Evolutionary conservation across 2,888 invertebrate species (phyloP), one percentile per base, ranked within the genome.

Genomic region (Hypercompe scribonia): DNA sequence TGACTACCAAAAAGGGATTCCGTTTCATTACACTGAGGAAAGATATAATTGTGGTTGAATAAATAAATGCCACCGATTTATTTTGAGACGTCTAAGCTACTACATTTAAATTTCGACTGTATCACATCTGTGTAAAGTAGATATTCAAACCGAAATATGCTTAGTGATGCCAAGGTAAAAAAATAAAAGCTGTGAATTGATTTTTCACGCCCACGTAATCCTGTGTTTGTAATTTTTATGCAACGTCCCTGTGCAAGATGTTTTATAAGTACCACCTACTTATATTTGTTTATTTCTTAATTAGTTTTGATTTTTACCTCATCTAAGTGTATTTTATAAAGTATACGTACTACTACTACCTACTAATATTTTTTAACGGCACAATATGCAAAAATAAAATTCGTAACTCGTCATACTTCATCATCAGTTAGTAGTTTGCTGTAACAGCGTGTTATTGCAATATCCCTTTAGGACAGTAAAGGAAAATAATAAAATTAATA

Each of bases 21-120:
- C 72, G 69, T 77, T 83, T 81, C 67, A 83, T 79, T 79, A 78
- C 78, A 70, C 65, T 72, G 80, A 78, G 73, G 81, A 85, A 78
- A 79, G 84, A 78, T 77, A 79, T 81, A 84, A 80, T 77, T 79
- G 79, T 81, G 78, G 73, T 76, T 72, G 81, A 70, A 77, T 79
- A 82, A 86, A 83, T 79, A 79, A 80, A 84, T 74, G 75, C 68
- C 63, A 39, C 21, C 68, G 70, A 80, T 79, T 79, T 82, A 80
- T 84, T 81, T 81, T 78, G 0, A 66, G 72, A 68, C 24, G 31
- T 11, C 24, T 33, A 63, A 65, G 15, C 24, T 21, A 3, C 18
- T 18, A 24, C 11, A 10, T 34, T 74, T 5, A 24, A 68, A 75
- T 68, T 76, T 54, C 33, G 42, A 74, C 71, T 70, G 11, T 78